Conservation (phyloP, 2,797 vertebrate species). For the Phrynocephalus vlangalii region DNA sequence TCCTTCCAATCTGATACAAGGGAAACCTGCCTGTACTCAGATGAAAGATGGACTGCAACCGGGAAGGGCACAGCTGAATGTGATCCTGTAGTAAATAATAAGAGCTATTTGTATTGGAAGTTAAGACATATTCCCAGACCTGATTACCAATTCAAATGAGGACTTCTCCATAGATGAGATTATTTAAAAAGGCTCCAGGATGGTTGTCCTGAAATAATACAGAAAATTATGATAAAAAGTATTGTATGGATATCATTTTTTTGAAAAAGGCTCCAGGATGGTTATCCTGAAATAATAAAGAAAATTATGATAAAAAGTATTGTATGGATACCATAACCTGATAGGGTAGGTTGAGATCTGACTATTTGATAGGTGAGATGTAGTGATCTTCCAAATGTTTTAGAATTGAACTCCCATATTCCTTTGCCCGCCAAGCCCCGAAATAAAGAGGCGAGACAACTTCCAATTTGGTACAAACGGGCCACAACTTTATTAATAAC, state of each 20-base stretch:
- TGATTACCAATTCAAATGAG: conserved; percentile 5
- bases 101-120: conserved; percentile 15
- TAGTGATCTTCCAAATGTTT: background rate
- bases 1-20: conserved; percentile 12
- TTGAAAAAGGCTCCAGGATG: background rate
- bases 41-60: conserved; percentile 13
- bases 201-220: background rate
- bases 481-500: no score
- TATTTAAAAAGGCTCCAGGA: background rate
- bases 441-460: no score
- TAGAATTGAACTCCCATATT: background rate
- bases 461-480: no score
- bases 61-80: background rate
- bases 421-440: no score
- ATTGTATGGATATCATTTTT: no score
- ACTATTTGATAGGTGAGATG: background rate
- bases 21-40: background rate
- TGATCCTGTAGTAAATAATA: conserved; percentile 14
- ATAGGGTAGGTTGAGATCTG: background rate
- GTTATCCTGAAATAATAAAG: background rate
- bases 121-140: background rate
- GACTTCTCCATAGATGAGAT: background rate
- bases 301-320: background rate
- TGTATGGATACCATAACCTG: background rate
- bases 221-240: background rate